Conservation (phyloP, 2,888 invertebrate genomes). For the Clusia tigrina region DNA sequence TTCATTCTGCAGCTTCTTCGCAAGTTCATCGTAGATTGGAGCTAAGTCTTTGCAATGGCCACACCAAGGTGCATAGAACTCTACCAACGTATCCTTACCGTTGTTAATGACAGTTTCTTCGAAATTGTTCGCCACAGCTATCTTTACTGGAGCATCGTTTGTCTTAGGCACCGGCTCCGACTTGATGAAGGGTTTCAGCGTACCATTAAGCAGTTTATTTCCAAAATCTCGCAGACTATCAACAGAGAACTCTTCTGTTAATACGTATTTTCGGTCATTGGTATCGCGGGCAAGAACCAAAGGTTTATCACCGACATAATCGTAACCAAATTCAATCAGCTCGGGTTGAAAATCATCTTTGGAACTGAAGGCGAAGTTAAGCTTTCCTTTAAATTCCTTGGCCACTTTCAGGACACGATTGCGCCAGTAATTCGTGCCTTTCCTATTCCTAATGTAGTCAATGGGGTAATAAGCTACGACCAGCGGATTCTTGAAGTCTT, state of each 20-base stretch:
- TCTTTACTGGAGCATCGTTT: slow-evolving; percentile 73
- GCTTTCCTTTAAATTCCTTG: slow-evolving; percentile 56
- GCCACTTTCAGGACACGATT: slow-evolving; percentile 85
- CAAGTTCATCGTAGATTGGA: slow-evolving; percentile 91
- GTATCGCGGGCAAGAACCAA: slow-evolving; percentile 73
- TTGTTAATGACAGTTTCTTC: slow-evolving; percentile 75
- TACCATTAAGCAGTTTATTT: slow-evolving; percentile 78
- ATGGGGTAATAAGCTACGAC: slow-evolving; percentile 90
- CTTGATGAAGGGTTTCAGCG: slow-evolving; percentile 68
- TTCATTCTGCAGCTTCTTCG: slow-evolving; percentile 82
- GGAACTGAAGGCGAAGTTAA: slow-evolving; percentile 86
- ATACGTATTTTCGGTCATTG: slow-evolving; percentile 84
- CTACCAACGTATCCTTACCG: slow-evolving; percentile 79
- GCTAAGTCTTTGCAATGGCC: slow-evolving; percentile 90
- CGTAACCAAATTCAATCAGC: slow-evolving; percentile 88
- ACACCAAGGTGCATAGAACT: slow-evolving; percentile 94
- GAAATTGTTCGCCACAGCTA: slow-evolving; percentile 96
- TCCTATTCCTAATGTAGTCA: slow-evolving; percentile 93
- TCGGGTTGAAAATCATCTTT: slow-evolving; percentile 92
- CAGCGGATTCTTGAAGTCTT: slow-evolving; percentile 85
- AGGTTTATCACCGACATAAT: slow-evolving; percentile 85
- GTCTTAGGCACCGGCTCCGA: slow-evolving; percentile 65
- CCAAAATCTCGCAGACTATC: slow-evolving; percentile 84
- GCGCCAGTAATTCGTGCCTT: slow-evolving; percentile 98
- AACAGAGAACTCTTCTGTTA: slow-evolving; percentile 82